phyloP scores from a whole-genome alignment of 2,113 vertebrate genomes.

The Nasalis larvatus region DNA sequence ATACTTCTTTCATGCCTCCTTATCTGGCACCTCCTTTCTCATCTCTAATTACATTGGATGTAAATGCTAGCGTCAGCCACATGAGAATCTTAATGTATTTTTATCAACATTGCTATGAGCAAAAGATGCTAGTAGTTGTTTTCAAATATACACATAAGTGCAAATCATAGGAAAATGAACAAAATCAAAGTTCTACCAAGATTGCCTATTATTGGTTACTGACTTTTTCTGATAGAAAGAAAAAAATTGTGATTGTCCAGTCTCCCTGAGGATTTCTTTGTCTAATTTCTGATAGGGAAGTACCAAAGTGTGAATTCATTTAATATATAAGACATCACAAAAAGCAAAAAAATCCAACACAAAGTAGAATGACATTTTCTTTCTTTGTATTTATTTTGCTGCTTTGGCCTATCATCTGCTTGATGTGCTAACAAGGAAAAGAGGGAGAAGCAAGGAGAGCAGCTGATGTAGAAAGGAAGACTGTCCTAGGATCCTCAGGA shows the following conservation, averaged over 20 bases:
- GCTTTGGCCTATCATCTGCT: background rate
- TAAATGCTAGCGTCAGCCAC: background rate
- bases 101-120: background rate
- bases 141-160: background rate
- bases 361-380: background rate
- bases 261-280: background rate
- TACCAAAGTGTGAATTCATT: background rate
- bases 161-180: background rate
- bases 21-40: background rate
- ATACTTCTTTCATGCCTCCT: background rate
- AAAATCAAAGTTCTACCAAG: background rate
- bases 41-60: background rate
- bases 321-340: background rate
- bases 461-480: background rate
- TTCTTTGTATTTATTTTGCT: conserved; percentile 7
- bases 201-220: background rate
- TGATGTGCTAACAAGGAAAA: conserved; percentile 21
- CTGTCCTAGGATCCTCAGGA: background rate
- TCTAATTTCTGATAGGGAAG: background rate
- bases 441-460: background rate
- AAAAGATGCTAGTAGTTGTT: conserved; percentile 4
- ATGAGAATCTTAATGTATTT: background rate
- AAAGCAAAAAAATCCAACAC: background rate
- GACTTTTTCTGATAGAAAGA: background rate
- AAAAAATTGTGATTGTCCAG: background rate